A percentile compares a stretch with the other conserved stretches of the same genome.
Evolutionary conservation across 2,113 vertebrate genomes (phyloP).

Genomic region (Jacana jacana): DNA sequence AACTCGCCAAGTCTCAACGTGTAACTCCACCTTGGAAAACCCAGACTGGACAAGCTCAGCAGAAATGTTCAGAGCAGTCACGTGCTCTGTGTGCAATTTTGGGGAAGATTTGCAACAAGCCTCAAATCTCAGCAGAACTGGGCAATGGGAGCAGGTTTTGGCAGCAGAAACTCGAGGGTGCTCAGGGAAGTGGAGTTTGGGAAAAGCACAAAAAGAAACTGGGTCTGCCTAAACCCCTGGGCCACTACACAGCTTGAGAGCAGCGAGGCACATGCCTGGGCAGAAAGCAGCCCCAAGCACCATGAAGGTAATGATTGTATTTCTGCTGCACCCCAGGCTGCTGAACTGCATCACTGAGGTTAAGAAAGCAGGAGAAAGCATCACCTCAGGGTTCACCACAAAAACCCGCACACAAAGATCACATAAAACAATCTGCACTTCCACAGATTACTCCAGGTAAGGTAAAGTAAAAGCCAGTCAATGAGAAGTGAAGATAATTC

Average conservation of each 20-base stretch:
- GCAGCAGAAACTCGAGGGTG: neutral
- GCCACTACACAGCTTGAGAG: neutral
- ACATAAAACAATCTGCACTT: neutral
- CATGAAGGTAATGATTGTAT: accelerated
- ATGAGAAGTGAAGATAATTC: neutral
- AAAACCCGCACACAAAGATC: neutral
- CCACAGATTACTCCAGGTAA: neutral
- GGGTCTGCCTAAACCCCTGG: neutral
- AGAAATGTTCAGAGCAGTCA: neutral
- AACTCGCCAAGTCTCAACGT: neutral
- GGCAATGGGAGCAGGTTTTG: neutral
- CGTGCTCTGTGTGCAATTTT: neutral
- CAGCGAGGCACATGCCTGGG: neutral
- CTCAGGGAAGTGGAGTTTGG: neutral
- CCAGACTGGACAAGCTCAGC: neutral
- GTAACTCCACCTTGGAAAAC: neutral
- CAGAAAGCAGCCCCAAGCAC: neutral
- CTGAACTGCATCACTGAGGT: neutral
- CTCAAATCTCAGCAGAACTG: neutral
- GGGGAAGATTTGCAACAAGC: neutral
- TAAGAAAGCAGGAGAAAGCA: neutral
- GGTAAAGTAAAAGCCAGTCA: neutral
- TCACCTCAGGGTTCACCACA: neutral
- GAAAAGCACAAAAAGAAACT: neutral
- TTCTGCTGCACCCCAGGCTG: neutral